phyloP scores from a whole-genome alignment of 2,113 vertebrate genomes.

The Zosterops pallidus region DNA sequence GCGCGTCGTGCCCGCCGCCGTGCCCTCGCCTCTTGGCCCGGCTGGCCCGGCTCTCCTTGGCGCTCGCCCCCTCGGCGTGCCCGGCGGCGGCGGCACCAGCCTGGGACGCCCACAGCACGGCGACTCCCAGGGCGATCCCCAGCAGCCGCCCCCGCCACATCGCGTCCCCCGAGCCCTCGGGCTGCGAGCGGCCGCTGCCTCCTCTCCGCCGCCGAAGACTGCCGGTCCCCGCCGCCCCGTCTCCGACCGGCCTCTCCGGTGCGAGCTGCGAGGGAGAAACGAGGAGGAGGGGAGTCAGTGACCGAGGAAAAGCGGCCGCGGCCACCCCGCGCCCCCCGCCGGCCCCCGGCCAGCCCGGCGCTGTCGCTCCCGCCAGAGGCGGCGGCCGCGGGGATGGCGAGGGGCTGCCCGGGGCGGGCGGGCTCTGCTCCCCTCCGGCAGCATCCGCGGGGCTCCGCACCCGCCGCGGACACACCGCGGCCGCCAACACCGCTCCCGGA shows the following conservation, averaged over 20 bases:
- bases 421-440: too few species aligned
- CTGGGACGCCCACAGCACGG: constrained; percentile 77
- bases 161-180: constrained; percentile 55
- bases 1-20: constrained; percentile 84
- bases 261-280: background rate
- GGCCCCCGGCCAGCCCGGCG: too few species aligned
- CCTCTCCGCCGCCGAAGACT: background rate
- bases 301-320: background rate
- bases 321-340: background rate
- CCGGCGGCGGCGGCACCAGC: constrained; percentile 69
- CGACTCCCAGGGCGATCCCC: constrained; percentile 81
- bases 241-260: background rate
- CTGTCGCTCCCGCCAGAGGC: too few species aligned
- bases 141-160: constrained; percentile 79
- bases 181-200: constrained; percentile 31
- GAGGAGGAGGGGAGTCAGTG: background rate
- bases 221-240: background rate
- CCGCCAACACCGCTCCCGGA: background rate
- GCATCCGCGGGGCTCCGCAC: too few species aligned
- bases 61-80: constrained; percentile 69
- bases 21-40: constrained; percentile 89
- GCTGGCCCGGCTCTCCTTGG: constrained; percentile 81
- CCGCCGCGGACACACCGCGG: too few species aligned
- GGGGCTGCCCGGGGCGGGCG: too few species aligned
- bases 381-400: too few species aligned